Evolutionary conservation across 2,113 vertebrate genomes (phyloP), one percentile per base, ranked within the genome.

Genomic region (Podiceps cristatus): DNA sequence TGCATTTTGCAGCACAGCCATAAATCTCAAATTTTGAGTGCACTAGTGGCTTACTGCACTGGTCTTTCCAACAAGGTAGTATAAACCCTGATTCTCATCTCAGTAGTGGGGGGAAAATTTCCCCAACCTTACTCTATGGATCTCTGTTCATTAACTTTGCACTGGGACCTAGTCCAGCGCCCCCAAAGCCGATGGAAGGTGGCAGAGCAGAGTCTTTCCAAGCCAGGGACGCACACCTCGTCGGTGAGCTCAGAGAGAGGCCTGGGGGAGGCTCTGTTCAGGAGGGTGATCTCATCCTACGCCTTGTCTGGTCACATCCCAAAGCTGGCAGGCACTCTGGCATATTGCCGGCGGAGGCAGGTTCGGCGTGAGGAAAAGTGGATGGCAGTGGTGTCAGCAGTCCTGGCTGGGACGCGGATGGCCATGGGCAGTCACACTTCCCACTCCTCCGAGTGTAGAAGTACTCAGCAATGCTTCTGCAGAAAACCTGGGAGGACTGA

Each of bases 401-500:
- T 27, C 50, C 67, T 67, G 67, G 45, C 55, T 0, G 0, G 74
- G 40, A 31, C 0, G 0, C 3, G 45, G 52, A 62, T 60, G 18
- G 64, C 33, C 79, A 52, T 0, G 0, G 13, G 29, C 78, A 85
- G 56, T 29, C 56, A 68, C 35, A 23, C 3, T 68, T 85, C 67
- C 29, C 5, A 1, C 9, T 64, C 25, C 37, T 63, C 44, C 1
- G 8, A 62, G 50, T 2, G 23, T 55, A 13, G 28, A 63, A 28
- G 12, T 29, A 50, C 23, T 33, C 1, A 1, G 47, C 53, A 77
- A 19, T 6, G 59, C 63, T 90, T 7, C 59, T 13, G 16, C 18
- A 92, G 67, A 69, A 73, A 86, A 56, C 3, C 47, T 55, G 47
- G 22, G 20, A 74, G 42, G 10, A 40, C 31, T 55, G 27, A 31